These are phyloP conservation scores for Scaptodrosophila lebanonensis DNA, from an alignment of 1,140 invertebrate genomes.

Conservation along the genomic window DNA sequence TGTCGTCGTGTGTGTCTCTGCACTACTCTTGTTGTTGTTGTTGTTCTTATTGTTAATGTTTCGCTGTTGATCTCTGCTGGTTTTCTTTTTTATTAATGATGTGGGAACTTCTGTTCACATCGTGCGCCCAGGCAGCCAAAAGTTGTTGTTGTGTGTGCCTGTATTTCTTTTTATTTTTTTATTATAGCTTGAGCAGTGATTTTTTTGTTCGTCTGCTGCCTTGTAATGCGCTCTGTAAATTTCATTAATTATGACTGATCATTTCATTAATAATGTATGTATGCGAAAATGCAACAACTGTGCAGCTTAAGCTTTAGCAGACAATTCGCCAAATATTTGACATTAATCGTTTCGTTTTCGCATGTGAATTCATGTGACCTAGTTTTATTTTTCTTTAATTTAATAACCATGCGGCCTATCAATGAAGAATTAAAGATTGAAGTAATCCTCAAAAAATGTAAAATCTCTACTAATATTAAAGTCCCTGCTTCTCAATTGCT, in stretches of 20 bases:
- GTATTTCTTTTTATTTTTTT: neutral
- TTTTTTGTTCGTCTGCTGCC: slow-evolving; percentile 14
- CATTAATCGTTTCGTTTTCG: no score
- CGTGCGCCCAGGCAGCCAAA: slow-evolving; percentile 28
- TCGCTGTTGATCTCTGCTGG: slow-evolving; percentile 19
- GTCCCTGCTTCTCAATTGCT: no score
- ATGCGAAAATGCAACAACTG: no score
- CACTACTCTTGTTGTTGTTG: neutral
- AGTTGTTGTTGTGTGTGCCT: slow-evolving; percentile 14
- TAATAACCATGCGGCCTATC: no score
- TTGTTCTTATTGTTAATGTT: slow-evolving; percentile 6
- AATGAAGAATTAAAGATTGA: no score
- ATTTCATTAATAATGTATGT: slow-evolving; percentile 62
- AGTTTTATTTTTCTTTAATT: no score
- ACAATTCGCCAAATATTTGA: neutral
- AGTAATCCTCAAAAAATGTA: no score
- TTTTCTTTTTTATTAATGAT: slow-evolving; percentile 61
- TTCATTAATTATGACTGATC: slow-evolving; percentile 66
- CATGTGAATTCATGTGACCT: no score
- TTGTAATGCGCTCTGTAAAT: slow-evolving; percentile 48
- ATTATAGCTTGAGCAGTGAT: slow-evolving; percentile 13
- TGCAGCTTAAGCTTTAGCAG: no score
- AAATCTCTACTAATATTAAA: no score
- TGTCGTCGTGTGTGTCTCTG: slow-evolving; percentile 60
- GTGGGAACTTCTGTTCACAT: slow-evolving; percentile 66